Base-by-base conservation (phyloP, 2,888 invertebrate species). In the Euclidia mi region DNA sequence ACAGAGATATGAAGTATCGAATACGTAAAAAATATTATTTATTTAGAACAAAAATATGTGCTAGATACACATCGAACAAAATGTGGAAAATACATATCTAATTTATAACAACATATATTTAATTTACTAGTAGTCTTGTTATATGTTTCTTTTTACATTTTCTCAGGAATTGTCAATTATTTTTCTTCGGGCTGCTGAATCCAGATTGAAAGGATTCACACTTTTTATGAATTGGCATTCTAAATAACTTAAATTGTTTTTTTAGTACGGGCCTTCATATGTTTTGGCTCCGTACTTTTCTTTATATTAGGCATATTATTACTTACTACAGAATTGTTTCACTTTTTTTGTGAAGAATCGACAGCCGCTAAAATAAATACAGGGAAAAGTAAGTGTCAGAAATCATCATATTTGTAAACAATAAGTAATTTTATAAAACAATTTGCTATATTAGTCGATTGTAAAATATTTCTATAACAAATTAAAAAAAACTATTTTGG, bases 201-300 rank as follows among this genome's bases (percentile, higher is more conserved):
- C 58, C 49, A 56, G 40, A 38, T 31, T 67, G 48, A 4, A 53
- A 38, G 2, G 10, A 42, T 50, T 50, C 56, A 15, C 9, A 50
- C 20, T 18, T 17, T 38, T 60, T 58, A 74, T 57, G 55, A 42
- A 48, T 56, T 56, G 50, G 52, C 32, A 55, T 43, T 69, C 65
- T 64, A 41, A 29, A 29, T 7, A 60, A 53, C 35, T 65, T 65
- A 38, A 70, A 44, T 56, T 59, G 65, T 62, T 28, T 42, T 60
- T 60, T 61, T 42, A 71, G 78, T 72, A 69, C 65, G 59, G 57
- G 90, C 94, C 93, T 94, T 93, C 91, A 94, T 94, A 92, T 94
- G 93, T 94, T 94, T 93, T 93, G 94, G 92, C 87, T 56, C 57
- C 73, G 69, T 60, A 50, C 46, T 42, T 44, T 53, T 59, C 56